phyloP scores from a whole-genome alignment of 1,140 invertebrate genomes.

The Bombus waltoni region DNA sequence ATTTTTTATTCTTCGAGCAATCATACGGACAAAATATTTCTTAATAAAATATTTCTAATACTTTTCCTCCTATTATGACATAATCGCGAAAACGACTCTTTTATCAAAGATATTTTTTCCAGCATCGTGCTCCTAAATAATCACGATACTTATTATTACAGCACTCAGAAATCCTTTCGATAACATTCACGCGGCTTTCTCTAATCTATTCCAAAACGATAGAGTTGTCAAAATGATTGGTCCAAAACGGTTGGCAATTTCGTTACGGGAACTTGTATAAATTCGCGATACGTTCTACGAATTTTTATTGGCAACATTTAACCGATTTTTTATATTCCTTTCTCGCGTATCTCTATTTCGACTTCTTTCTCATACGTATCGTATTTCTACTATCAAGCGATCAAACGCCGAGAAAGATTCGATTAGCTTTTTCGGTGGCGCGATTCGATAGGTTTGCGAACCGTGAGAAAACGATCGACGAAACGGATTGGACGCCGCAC shows the following conservation, averaged over 20 bases:
- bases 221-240: no score
- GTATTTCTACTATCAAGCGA: background rate
- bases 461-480: constrained; percentile 38
- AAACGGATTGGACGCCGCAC: constrained; percentile 28
- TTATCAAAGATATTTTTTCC: background rate
- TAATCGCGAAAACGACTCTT: background rate
- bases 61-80: background rate
- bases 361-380: no score
- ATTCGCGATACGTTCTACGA: no score
- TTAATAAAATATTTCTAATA: no score
- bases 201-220: no score
- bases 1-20: background rate
- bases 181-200: no score
- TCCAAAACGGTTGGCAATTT: no score
- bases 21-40: background rate
- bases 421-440: background rate
- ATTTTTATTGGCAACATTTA: no score
- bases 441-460: background rate
- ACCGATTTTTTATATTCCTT: no score
- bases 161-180: no score
- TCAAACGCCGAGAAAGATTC: background rate
- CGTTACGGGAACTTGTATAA: no score
- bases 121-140: background rate
- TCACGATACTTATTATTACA: background rate
- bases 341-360: no score